These are phyloP conservation scores for Microtus oregoni DNA, from an alignment of 2,113 vertebrate species.

Conservation along the genomic window DNA sequence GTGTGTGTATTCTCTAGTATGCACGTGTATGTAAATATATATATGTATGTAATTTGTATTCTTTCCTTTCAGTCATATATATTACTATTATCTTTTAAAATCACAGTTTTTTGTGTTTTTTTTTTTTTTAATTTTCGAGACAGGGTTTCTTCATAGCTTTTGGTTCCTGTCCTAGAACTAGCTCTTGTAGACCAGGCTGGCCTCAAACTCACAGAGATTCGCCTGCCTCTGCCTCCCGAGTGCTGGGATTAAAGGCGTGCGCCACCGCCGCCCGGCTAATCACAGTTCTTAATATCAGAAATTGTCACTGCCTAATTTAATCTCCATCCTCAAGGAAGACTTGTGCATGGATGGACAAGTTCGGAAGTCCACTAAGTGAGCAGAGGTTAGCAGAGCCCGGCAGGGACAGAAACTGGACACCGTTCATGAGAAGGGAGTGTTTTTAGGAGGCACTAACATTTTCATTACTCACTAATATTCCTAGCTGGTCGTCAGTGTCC, in stretches of 20 bases:
- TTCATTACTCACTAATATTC: constrained; percentile 17
- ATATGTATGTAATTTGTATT: not conserved
- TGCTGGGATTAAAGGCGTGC: no score
- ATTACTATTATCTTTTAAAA: not conserved
- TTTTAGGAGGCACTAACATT: not conserved
- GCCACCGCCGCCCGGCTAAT: not conserved
- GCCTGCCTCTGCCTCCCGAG: no score
- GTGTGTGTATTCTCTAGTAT: not conserved
- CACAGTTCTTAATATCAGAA: not conserved
- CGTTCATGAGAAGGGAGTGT: not conserved
- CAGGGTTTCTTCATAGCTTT: no score
- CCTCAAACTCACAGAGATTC: no score
- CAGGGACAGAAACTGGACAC: not conserved
- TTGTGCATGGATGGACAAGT: not conserved
- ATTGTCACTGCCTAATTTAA: not conserved
- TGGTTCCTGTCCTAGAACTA: no score
- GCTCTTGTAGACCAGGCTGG: no score
- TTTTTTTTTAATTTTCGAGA: no score
- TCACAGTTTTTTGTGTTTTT: not conserved
- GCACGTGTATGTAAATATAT: not conserved
- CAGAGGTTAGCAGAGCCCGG: not conserved
- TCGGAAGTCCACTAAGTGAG: not conserved
- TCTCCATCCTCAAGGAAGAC: constrained; percentile 28
- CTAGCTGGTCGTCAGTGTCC: not conserved
- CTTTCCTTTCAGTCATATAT: not conserved